Evolutionary conservation across 2,888 invertebrate genomes (phyloP).

Genomic region (Lomographa bimaculata): DNA sequence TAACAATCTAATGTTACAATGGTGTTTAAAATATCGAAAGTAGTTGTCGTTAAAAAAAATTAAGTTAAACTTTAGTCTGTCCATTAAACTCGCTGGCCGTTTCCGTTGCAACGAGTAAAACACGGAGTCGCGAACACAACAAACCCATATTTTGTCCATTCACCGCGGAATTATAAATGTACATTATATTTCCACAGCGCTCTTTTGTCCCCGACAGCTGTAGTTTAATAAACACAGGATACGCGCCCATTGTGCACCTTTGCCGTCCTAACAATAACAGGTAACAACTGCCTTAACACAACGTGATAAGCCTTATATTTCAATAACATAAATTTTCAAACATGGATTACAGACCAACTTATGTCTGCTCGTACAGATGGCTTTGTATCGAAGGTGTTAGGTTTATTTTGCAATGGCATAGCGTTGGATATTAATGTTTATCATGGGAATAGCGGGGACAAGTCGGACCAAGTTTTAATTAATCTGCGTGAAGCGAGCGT

Average conservation of each 20-base stretch:
- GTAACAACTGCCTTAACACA: constrained; percentile 8
- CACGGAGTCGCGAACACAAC: not conserved
- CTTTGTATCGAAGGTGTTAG: not conserved
- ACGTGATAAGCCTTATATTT: constrained; percentile 4
- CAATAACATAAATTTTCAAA: not conserved
- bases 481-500: constrained; percentile 33
- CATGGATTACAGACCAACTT: constrained; percentile 8
- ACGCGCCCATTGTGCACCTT: constrained; percentile 41
- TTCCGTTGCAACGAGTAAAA: too few species aligned
- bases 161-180: constrained; percentile 16
- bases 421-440: constrained; percentile 18
- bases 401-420: constrained; percentile 7
- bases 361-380: not conserved
- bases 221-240: constrained; percentile 39
- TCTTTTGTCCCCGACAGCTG: constrained; percentile 37
- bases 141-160: constrained; percentile 20
- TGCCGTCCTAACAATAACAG: constrained; percentile 13
- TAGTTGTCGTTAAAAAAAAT: too few species aligned
- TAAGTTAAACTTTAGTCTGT: too few species aligned
- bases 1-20: too few species aligned
- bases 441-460: constrained; percentile 25
- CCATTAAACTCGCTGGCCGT: too few species aligned
- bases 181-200: constrained; percentile 22
- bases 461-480: constrained; percentile 38
- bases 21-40: too few species aligned